phyloP scores from a whole-genome alignment of 2,797 vertebrate genomes.

The Galagoides demidoff region DNA sequence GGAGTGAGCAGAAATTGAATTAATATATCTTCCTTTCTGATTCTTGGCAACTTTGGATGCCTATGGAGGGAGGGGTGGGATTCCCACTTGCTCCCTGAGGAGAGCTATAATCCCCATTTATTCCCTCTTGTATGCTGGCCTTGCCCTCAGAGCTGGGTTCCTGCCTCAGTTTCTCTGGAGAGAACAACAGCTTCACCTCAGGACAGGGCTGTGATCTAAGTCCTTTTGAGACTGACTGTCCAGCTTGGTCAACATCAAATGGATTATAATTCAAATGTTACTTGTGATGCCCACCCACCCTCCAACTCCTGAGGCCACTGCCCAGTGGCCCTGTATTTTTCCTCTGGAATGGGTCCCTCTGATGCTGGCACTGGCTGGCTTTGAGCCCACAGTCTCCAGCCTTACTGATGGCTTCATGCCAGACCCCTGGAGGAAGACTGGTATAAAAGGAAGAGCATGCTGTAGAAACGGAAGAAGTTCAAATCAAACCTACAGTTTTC shows the following conservation, averaged over 20 bases:
- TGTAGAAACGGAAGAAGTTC: background rate
- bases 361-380: background rate
- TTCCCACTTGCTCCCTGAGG: background rate
- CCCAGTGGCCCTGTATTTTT: background rate
- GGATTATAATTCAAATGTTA: background rate
- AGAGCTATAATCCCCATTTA: background rate
- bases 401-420: background rate
- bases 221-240: background rate
- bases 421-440: background rate
- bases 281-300: background rate
- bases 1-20: background rate
- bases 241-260: conserved; percentile 22
- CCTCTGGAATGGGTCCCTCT: background rate
- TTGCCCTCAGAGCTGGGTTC: background rate
- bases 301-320: background rate
- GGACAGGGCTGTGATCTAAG: background rate
- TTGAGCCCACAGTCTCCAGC: background rate
- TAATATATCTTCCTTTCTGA: background rate
- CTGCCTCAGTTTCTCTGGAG: conserved; percentile 35
- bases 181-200: background rate
- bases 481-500: background rate
- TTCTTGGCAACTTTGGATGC: background rate
- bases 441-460: background rate
- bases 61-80: background rate
- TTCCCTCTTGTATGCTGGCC: background rate